These are phyloP conservation scores for Chrysogorgia sp. DNA, from an alignment of 92 coral and sea anemone genomes.

Conservation along the genomic window DNA sequence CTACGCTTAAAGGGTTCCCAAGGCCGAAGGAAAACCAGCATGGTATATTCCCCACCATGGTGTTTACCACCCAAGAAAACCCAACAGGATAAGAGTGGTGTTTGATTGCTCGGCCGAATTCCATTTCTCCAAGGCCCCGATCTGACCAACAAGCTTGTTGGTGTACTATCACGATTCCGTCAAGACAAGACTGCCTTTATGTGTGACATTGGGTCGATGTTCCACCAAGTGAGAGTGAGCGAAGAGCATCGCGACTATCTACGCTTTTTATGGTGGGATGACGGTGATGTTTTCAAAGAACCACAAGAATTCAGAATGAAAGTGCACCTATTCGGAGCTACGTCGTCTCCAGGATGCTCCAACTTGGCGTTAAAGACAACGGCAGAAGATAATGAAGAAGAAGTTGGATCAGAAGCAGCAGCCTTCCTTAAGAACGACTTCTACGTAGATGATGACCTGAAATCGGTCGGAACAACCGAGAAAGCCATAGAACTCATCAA, in stretches of 20 bases:
- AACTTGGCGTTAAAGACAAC: conserved; percentile 29
- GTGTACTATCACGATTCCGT: conserved; percentile 37
- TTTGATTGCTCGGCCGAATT: conserved; percentile 46
- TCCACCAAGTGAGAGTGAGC: conserved; percentile 36
- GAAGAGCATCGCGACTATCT: conserved; percentile 29
- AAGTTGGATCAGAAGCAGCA: conserved; percentile 20
- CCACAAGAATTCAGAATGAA: conserved; percentile 32
- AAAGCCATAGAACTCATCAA: background rate
- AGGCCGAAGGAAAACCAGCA: conserved; percentile 1
- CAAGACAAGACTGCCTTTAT: conserved; percentile 35
- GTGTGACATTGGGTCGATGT: conserved; percentile 31
- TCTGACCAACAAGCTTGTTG: conserved; percentile 33
- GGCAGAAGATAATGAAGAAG: conserved; percentile 32
- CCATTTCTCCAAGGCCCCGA: conserved; percentile 42
- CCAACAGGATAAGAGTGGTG: conserved; percentile 35
- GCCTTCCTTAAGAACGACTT: background rate
- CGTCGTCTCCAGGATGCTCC: conserved; percentile 45
- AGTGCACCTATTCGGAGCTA: conserved; percentile 15
- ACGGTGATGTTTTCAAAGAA: conserved; percentile 8
- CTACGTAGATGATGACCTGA: conserved; percentile 15
- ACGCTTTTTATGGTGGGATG: conserved; percentile 18
- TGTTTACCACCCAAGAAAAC: conserved; percentile 51
- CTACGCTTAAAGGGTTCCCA: conserved; percentile 45
- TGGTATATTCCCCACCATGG: conserved; percentile 71
- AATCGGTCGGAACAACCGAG: background rate